phyloP scores from a whole-genome alignment of 2,888 invertebrate species.

The Agapostemon virescens region DNA sequence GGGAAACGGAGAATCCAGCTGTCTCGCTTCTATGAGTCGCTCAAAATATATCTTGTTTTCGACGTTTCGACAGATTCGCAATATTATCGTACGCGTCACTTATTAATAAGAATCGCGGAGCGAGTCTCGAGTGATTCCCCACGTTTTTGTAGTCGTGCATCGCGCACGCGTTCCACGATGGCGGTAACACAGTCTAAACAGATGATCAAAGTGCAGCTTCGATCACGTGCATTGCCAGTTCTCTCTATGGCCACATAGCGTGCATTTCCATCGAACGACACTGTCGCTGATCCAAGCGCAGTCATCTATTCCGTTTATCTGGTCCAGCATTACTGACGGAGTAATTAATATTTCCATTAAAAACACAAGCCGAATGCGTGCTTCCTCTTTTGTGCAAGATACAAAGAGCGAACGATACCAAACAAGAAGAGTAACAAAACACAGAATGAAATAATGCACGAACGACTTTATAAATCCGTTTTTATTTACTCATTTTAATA shows the following conservation, averaged over 20 bases:
- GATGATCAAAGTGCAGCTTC: slow-evolving; percentile 66
- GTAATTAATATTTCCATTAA: slow-evolving; percentile 11
- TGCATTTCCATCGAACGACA: slow-evolving; percentile 36
- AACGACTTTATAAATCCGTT: not conserved
- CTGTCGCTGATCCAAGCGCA: slow-evolving; percentile 10
- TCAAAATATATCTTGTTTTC: slow-evolving; percentile 15
- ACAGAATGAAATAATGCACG: not conserved
- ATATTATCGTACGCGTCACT: slow-evolving; percentile 22
- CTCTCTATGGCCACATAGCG: slow-evolving; percentile 27
- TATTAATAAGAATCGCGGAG: slow-evolving; percentile 13
- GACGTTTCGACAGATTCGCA: slow-evolving; percentile 5
- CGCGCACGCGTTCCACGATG: slow-evolving; percentile 33
- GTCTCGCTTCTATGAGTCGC: not conserved
- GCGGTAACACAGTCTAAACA: slow-evolving; percentile 50
- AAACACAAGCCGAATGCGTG: not conserved
- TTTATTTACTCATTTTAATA: not conserved
- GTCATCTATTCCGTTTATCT: slow-evolving; percentile 16
- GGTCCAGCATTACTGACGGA: slow-evolving; percentile 7
- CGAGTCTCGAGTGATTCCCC: slow-evolving; percentile 7
- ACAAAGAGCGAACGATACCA: not conserved
- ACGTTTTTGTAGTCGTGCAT: slow-evolving; percentile 7
- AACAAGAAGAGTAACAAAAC: not conserved
- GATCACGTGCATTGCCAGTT: slow-evolving; percentile 59
- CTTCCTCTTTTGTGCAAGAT: not conserved
- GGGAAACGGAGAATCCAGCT: not conserved